phyloP scores from a whole-genome alignment of 2,888 invertebrate genomes.

The Timandra comae region DNA sequence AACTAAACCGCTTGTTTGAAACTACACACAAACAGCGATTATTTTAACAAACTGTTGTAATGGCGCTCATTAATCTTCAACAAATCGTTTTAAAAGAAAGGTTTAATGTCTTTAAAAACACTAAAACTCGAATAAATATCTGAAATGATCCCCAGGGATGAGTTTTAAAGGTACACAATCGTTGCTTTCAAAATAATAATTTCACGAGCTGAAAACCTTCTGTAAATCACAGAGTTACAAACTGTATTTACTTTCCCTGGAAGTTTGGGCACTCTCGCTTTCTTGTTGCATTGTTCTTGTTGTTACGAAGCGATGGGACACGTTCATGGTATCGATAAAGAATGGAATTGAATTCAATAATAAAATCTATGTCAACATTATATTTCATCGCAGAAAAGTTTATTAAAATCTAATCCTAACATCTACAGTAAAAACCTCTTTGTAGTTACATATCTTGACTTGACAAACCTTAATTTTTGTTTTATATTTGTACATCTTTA shows the following conservation, averaged over 20 bases:
- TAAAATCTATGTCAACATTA: too few species aligned
- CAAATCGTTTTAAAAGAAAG: constrained; percentile 5
- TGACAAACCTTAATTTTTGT: too few species aligned
- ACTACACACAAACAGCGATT: too few species aligned
- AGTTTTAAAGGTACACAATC: constrained; percentile 14
- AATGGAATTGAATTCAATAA: too few species aligned
- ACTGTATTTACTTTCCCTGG: constrained; percentile 19
- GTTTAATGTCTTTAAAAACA: constrained; percentile 19
- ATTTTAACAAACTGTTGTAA: background rate
- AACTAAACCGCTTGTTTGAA: too few species aligned
- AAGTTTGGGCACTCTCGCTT: constrained; percentile 23
- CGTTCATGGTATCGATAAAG: constrained; percentile 1
- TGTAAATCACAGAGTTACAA: constrained; percentile 20
- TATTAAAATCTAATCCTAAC: too few species aligned
- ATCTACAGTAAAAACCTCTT: too few species aligned
- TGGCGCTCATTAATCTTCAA: constrained; percentile 1
- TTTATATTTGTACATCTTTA: too few species aligned
- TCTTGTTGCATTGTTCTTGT: constrained; percentile 25
- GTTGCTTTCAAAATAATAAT: constrained; percentile 12
- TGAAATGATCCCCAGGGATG: constrained; percentile 10
- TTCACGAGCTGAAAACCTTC: constrained; percentile 15
- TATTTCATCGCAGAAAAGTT: too few species aligned
- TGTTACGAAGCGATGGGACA: constrained; percentile 6
- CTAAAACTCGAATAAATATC: constrained; percentile 15
- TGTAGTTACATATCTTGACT: too few species aligned